Percentiles rank a stretch among this genome's conserved stretches.
These are phyloP conservation scores for Podotricha telesiphe DNA, from an alignment of 2,888 invertebrate genomes.

Conservation along the genomic window DNA sequence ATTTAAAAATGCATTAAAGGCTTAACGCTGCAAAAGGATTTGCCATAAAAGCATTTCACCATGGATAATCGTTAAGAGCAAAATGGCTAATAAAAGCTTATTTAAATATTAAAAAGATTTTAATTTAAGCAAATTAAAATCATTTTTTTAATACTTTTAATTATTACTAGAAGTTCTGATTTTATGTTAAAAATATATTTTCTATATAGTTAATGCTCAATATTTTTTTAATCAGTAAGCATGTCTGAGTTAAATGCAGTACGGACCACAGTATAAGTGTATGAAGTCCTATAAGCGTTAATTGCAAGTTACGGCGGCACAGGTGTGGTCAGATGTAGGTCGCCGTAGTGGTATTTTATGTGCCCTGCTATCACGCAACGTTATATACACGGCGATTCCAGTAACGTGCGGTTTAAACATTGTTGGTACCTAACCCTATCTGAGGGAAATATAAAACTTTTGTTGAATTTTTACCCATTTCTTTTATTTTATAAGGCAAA, in stretches of 20 bases:
- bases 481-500: background rate
- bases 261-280: constrained; percentile 1
- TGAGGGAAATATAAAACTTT: background rate
- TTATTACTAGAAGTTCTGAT: background rate
- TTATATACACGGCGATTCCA: constrained; percentile 5
- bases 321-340: constrained; percentile 39
- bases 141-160: no score
- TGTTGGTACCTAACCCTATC: background rate
- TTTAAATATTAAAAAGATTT: no score
- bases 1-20: background rate
- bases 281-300: constrained; percentile 32
- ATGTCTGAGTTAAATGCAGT: background rate
- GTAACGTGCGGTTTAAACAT: constrained; percentile 2
- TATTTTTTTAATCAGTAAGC: background rate
- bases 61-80: background rate
- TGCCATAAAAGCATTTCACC: background rate
- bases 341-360: constrained; percentile 15
- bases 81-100: no score
- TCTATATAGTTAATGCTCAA: background rate
- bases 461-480: background rate
- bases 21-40: background rate
- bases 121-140: no score
- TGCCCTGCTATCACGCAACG: constrained; percentile 21
- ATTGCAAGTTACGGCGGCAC: constrained; percentile 40
- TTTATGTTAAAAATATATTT: background rate